Evolutionary conservation across 2,888 invertebrate genomes (phyloP).

Genomic region (Tromatobia lineatoria): DNA sequence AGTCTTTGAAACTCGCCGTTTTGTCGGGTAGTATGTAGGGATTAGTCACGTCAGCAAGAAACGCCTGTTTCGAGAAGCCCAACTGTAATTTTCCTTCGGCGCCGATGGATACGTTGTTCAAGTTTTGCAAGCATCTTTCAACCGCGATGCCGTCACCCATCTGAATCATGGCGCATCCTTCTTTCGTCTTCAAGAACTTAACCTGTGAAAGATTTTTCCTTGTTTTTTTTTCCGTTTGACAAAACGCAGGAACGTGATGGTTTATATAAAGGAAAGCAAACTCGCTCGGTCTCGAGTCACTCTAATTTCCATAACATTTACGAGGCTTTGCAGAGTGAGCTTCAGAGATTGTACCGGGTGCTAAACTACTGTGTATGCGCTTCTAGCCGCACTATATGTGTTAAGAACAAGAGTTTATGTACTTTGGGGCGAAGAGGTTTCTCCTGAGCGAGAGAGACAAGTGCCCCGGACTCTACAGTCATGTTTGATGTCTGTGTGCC

Average conservation of each 20-base stretch:
- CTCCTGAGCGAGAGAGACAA: slow-evolving; percentile 3
- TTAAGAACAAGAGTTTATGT: slow-evolving; percentile 47
- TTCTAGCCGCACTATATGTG: slow-evolving; percentile 10
- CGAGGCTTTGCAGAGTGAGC: slow-evolving; percentile 3
- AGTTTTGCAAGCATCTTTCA: slow-evolving; percentile 97
- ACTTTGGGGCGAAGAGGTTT: slow-evolving; percentile 36
- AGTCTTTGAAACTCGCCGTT: slow-evolving; percentile 98
- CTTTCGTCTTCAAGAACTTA: slow-evolving; percentile 99
- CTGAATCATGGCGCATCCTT: slow-evolving; percentile 99
- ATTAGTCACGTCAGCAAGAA: slow-evolving; percentile 97
- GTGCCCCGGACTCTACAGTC: not conserved
- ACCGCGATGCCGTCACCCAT: slow-evolving; percentile 98
- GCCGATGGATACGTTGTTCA: slow-evolving; percentile 97
- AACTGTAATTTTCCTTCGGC: slow-evolving; percentile 90
- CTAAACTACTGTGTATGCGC: slow-evolving; percentile 8
- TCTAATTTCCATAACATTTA: slow-evolving; percentile 38
- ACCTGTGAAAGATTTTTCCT: slow-evolving; percentile 84
- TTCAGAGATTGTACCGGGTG: slow-evolving; percentile 17
- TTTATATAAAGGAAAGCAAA: not conserved
- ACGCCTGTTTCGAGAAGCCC: slow-evolving; percentile 97
- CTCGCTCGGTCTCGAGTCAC: slow-evolving; percentile 14
- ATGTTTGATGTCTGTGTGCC: not conserved
- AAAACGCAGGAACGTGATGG: not conserved
- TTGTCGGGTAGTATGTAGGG: slow-evolving; percentile 98
- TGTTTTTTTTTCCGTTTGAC: not conserved